Conservation (phyloP, 2,113 vertebrate genomes). For the Oophaga pumilio region DNA sequence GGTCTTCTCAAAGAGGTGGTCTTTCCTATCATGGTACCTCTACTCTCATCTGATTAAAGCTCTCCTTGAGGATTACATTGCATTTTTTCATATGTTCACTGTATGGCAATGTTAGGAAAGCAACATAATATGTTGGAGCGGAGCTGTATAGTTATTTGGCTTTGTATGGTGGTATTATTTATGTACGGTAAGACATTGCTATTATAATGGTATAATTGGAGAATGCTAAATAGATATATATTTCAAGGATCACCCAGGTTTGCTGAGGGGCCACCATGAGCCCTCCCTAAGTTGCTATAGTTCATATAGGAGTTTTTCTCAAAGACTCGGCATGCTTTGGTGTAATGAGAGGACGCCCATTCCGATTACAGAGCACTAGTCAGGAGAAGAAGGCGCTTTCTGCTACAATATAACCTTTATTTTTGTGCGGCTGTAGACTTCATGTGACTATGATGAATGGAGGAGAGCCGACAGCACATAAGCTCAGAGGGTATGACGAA, state of each 20-base stretch:
- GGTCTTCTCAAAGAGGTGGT: too few species aligned
- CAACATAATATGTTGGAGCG: background rate
- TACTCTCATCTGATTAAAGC: too few species aligned
- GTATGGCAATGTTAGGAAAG: too few species aligned
- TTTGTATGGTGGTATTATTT: background rate
- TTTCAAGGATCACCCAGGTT: background rate
- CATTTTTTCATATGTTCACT: background rate
- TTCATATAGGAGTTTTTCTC: background rate
- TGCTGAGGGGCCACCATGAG: too few species aligned
- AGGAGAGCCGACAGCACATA: constrained; percentile 22
- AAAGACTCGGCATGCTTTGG: background rate
- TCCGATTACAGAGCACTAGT: constrained; percentile 19
- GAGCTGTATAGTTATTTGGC: background rate
- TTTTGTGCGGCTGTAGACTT: constrained; percentile 14
- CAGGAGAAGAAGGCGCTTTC: background rate
- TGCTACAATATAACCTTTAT: constrained; percentile 8
- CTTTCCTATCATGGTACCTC: too few species aligned
- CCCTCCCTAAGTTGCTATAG: too few species aligned
- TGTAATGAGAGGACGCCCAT: background rate
- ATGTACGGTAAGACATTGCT: background rate
- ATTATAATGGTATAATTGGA: too few species aligned
- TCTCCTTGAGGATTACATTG: background rate
- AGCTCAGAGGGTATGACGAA: constrained; percentile 17
- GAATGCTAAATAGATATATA: too few species aligned
- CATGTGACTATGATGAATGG: constrained; percentile 48